Evolutionary conservation across 1,140 invertebrate genomes (phyloP).

Genomic region (Trichogramma pretiosum): DNA sequence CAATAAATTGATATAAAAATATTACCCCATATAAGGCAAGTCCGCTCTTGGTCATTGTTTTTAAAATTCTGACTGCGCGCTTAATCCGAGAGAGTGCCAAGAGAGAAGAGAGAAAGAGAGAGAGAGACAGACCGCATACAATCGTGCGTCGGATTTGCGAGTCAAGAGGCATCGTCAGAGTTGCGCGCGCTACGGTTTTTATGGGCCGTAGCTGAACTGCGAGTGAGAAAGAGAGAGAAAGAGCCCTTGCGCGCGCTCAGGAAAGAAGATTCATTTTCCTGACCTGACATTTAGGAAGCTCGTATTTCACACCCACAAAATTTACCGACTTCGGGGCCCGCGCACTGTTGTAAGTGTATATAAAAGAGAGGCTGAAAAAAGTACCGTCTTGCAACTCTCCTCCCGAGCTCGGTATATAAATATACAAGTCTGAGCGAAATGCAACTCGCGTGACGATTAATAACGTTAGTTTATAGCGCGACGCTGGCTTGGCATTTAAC

Average conservation of each 20-base stretch:
- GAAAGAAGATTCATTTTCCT: slow-evolving; percentile 9
- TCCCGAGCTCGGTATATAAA: too few species aligned
- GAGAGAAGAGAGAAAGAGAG: neutral
- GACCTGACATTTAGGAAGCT: slow-evolving; percentile 18
- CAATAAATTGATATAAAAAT: too few species aligned
- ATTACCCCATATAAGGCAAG: too few species aligned
- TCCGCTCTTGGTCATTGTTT: too few species aligned
- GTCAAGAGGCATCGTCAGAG: neutral
- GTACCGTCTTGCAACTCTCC: too few species aligned
- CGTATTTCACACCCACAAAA: slow-evolving; percentile 23
- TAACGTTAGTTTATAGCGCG: slow-evolving; percentile 15
- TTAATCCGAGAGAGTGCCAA: slow-evolving; percentile 9
- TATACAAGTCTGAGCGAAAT: neutral
- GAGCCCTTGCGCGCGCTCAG: too few species aligned
- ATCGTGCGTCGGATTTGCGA: neutral
- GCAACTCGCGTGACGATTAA: slow-evolving; percentile 4
- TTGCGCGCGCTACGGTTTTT: slow-evolving; percentile 12
- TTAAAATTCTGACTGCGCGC: too few species aligned
- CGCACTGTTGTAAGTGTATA: too few species aligned
- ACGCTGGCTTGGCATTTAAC: slow-evolving; percentile 12
- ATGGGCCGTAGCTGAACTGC: slow-evolving; percentile 14
- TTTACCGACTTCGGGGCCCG: slow-evolving; percentile 12
- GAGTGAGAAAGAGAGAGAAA: too few species aligned
- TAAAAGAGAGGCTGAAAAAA: neutral
- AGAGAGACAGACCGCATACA: too few species aligned